Base-by-base conservation (phyloP, 2,113 vertebrate species). In the Caranx ignobilis region DNA sequence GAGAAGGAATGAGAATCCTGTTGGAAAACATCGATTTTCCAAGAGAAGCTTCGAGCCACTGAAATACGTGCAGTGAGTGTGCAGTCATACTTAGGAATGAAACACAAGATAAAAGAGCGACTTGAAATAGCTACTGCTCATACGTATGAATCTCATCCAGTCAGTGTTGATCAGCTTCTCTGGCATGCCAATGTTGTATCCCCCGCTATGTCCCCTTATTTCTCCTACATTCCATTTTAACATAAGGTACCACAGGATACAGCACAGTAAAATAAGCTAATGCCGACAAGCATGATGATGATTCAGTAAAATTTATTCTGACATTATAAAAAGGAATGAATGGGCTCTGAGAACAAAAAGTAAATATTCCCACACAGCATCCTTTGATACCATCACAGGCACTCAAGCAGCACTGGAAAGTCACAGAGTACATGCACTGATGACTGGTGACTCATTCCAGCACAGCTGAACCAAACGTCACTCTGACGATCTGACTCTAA, bases 401-500 rank as follows among this genome's bases (percentile, higher is more conserved):
- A 37, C 34, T 77, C 32, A 5, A 55, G n/a, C 55, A 45, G 50
- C 61, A 34, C 48, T 50, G 34, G 43, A 64, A 56, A 81, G 39
- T 72, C 0, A 32, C 71, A 41, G 21, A 71, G 41, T n/a, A 55
- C 11, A 70, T 52, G 67, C 37, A 39, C 19, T 52, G 43, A 77
- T 54, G 31, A 75, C 9, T 32, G 32, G 48, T 83, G 86, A 89
- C 57, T 92, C 86, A 90, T 87, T 81, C 70, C 6, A 59, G 50
- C 67, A 66, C 62, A 67, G 76, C 18, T 3, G n/a, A 79, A 78
- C 1, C 60, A 72, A 81, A 82, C 57, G 81, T 86, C 81, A 85
- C 43, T 55, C 55, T 78, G 72, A 88, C 15, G 15, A 39, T 39
- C 52, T 35, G 31, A 54, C 70, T 67, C n/a, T 21, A 48, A 59